phyloP scores from a whole-genome alignment of 2,113 vertebrate genomes.

The Rhinogobius similis region DNA sequence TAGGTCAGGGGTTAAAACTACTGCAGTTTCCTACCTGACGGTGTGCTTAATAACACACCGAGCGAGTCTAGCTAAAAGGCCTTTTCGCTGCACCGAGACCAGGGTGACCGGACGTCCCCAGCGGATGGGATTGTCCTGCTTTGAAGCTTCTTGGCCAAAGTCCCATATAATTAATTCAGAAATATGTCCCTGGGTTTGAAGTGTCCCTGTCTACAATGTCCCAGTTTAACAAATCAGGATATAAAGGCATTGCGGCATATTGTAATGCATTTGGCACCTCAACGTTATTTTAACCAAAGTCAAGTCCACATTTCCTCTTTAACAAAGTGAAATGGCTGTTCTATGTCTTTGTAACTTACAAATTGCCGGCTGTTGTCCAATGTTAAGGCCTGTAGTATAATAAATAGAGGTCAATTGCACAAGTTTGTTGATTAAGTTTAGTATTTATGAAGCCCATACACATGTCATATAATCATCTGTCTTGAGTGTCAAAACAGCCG shows the following conservation, averaged over 20 bases:
- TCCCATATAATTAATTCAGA: background rate
- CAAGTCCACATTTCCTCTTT: background rate
- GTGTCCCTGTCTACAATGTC: background rate
- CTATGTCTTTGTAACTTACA: background rate
- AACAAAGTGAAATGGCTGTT: background rate
- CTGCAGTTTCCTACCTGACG: slow-evolving; percentile 1
- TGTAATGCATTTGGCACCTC: background rate
- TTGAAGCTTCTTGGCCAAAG: slow-evolving; percentile 1
- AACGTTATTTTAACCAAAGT: background rate
- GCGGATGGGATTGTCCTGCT: background rate
- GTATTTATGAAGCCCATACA: too few species aligned
- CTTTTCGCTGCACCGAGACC: background rate
- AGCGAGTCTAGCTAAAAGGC: too few species aligned
- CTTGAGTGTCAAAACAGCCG: too few species aligned
- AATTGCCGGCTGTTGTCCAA: background rate
- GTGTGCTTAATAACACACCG: background rate
- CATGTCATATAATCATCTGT: too few species aligned
- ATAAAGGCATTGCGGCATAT: background rate
- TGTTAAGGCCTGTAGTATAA: too few species aligned
- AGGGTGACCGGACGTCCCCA: background rate
- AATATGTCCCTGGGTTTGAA: slow-evolving; percentile 3
- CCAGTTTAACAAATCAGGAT: background rate
- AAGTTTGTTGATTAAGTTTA: too few species aligned
- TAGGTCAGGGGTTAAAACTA: background rate
- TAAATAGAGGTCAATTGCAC: too few species aligned